Evolutionary conservation across 2,797 vertebrate species (phyloP).

Genomic region (Fratercula arctica): DNA sequence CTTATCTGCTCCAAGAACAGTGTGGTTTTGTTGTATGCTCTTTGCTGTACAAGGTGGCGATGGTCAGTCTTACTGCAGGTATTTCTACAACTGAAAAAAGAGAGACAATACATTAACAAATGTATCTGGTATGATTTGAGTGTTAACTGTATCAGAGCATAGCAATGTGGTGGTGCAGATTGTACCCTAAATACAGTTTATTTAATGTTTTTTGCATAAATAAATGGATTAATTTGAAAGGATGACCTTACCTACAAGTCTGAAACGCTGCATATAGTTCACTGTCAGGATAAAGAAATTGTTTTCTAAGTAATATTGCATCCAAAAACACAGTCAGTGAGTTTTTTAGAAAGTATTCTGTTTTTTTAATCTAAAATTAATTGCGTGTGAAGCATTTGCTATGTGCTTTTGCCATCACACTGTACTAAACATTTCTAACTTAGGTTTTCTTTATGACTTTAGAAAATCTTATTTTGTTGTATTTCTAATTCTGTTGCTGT

Average conservation of each 20-base stretch:
- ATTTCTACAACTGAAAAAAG: neutral
- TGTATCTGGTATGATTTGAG: slow-evolving; percentile 18
- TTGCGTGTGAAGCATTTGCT: neutral
- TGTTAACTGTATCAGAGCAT: neutral
- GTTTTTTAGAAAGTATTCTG: slow-evolving; percentile 6
- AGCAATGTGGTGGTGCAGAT: neutral
- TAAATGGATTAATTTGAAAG: neutral
- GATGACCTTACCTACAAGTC: neutral
- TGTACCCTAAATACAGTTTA: neutral
- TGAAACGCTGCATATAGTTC: neutral
- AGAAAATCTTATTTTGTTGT: neutral
- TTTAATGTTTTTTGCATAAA: neutral
- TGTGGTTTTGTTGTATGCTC: neutral
- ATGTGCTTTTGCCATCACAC: neutral
- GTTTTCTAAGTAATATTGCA: neutral
- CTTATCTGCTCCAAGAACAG: neutral
- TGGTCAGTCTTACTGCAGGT: slow-evolving; percentile 8
- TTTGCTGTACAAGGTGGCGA: neutral
- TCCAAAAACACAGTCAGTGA: neutral
- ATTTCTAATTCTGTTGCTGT: neutral
- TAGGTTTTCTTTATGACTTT: neutral
- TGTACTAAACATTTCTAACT: neutral
- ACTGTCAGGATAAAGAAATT: neutral
- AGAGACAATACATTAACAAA: slow-evolving; percentile 2
- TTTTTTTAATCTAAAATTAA: neutral